Percentiles rank a stretch among this genome's conserved stretches.
Evolutionary conservation across 1,140 invertebrate species (phyloP).

Genomic region (Conopomorpha cramerella): DNA sequence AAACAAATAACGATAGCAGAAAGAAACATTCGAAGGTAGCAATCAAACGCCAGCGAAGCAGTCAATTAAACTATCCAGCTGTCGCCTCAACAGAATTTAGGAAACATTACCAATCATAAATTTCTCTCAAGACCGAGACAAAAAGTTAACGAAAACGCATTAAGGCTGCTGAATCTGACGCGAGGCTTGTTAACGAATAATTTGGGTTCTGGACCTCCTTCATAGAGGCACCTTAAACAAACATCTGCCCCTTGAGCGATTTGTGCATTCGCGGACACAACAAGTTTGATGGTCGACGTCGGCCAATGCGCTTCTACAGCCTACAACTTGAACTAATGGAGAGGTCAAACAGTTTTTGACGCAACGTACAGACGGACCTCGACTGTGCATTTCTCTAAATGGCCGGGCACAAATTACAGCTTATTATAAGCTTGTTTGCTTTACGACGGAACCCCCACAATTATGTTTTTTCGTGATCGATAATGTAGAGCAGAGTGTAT

Average conservation of each 20-base stretch:
- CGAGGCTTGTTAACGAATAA: constrained; percentile 57
- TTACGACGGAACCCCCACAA: constrained; percentile 55
- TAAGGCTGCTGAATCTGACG: constrained; percentile 59
- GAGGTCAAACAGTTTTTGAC: no score
- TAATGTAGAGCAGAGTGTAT: constrained; percentile 48
- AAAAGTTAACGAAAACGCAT: constrained; percentile 59
- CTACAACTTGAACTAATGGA: no score
- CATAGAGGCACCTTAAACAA: constrained; percentile 61
- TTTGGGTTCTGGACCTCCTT: constrained; percentile 50
- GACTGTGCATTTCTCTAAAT: constrained; percentile 62
- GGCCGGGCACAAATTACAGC: constrained; percentile 55
- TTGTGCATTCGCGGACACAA: no score
- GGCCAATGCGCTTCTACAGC: no score
- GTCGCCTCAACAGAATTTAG: constrained; percentile 25
- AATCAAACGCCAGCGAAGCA: no score
- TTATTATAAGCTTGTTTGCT: constrained; percentile 61
- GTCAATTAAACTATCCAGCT: constrained; percentile 37
- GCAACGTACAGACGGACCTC: no score
- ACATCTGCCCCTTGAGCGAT: constrained; percentile 51
- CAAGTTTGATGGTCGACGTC: no score
- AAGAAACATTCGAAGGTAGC: no score
- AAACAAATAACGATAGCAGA: no score
- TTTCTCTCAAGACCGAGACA: constrained; percentile 48
- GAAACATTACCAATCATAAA: constrained; percentile 43
- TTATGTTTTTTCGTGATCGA: constrained; percentile 54